Evolutionary conservation across 1,140 invertebrate genomes (phyloP), one percentile per base, ranked within the genome.

Genomic region (Zaprionus davidi): DNA sequence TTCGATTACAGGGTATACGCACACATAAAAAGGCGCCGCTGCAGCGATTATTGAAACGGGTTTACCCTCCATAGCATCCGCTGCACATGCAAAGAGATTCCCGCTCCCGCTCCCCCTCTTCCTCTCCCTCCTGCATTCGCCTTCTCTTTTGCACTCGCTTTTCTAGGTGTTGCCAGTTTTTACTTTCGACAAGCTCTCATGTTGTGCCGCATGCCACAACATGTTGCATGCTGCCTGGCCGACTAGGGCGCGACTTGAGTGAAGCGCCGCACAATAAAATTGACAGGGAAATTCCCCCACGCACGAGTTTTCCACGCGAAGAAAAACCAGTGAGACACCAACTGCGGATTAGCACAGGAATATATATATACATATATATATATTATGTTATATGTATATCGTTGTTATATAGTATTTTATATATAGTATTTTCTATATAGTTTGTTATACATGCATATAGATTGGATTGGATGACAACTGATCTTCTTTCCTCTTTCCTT

Each of bases 101-200:
- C 20, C 49, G 49, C 41, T 46, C 44, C 5, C 5, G 1, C 13
- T 38, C 3, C 2, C 36, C 12, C 4, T 38, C 15, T 5, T 4
- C 13, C 13, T 41, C 38, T 5, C 4, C 5, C 38, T 41, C 15
- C 15, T 41, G 38, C 38, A 9, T 17, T 49, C 6, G 5, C 20
- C 11, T 12, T 49, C 46, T 20, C 22, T 55, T 55, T 64, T 75
- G 26, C 56, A 28, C 12, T 44, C 41, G 41, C 56, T 78, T 78
- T 71, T 79, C 62, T 55, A 78, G 76, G 57, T 67, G 67, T 28
- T 59, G 36, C 41, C 51, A 72, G 67, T 72, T 82, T 82, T 82
- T 78, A 82, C 81, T 82, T 82, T 82, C 80, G 63, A 74, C 80
- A 65, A 51, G 64, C 44, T 53, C 41, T n/a, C 41, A 65, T 55